Evolutionary conservation across 2,113 vertebrate genomes (phyloP), one percentile per base, ranked within the genome.

Genomic region (Mastomys coucha): DNA sequence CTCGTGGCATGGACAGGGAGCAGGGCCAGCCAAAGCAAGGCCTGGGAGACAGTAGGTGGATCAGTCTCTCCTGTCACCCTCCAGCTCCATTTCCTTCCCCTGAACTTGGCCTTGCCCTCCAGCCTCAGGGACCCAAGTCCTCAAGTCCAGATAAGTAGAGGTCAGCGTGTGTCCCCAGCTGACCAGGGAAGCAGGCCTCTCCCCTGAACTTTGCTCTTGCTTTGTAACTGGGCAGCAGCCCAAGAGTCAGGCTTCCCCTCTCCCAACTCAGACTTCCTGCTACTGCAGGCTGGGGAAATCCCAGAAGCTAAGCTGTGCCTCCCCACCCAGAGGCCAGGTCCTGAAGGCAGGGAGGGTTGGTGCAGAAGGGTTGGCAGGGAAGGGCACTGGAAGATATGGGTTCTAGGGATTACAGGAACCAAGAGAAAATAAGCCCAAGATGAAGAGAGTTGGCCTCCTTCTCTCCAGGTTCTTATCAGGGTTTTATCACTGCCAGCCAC

Each of bases 141-240:
- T 53, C 19, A 26, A 56, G 65, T 63, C 70, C 60, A n/a, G 22
- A 81, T 33, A 33, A 58, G 69, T 1, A 89, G 67, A 91, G 78
- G 93, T 78, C 97, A 88, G 72, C 33, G 58, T 80, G 82, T 91
- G 87, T 90, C 85, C 95, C 95, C 76, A 63, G 80, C 84, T 90
- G 96, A 96, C 82, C 89, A 58, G 56, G 78, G 36, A 72, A 96
- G 60, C 60, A 51, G 93, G 72, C 70, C 82, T 92, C 75, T 60
- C 91, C 95, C 89, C 89, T 97, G 97, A 96, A 96, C 97, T 96
- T 96, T 96, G 94, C 89, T 97, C 96, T 81, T 63, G 78, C 88
- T 97, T 67, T 22, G 56, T 51, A 78, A 51, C 70, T 91, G 97
- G 95, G 77, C 76, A 19, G 85, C 51, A 13, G 91, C 96, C 96